phyloP scores from a whole-genome alignment of 2,113 vertebrate species.

The Cettia cetti region DNA sequence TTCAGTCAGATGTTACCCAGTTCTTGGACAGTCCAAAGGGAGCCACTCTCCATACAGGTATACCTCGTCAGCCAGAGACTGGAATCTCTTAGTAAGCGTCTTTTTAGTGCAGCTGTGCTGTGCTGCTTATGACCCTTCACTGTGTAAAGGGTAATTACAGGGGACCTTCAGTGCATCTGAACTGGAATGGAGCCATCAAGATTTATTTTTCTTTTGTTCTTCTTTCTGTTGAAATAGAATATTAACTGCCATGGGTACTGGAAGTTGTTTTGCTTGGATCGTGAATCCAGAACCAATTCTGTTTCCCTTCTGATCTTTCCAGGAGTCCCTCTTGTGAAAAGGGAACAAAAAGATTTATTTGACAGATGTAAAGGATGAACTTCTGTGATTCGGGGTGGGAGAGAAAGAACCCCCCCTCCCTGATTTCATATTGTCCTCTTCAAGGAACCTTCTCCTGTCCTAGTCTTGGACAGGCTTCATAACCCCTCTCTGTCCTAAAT shows the following conservation, averaged over 20 bases:
- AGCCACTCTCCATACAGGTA: neutral
- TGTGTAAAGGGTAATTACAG: neutral
- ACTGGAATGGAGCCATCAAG: neutral
- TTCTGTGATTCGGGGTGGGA: neutral
- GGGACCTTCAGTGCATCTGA: neutral
- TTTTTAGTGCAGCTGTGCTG: neutral
- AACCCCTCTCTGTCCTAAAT: neutral
- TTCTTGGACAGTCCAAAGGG: neutral
- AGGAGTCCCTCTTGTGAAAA: neutral
- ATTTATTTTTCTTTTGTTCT: neutral
- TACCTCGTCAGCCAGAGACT: neutral
- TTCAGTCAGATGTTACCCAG: neutral
- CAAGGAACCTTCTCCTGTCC: neutral
- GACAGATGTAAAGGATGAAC: neutral
- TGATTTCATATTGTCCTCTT: neutral
- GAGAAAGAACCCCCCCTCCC: accelerated
- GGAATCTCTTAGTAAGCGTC: neutral
- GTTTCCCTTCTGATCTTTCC: neutral
- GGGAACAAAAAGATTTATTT: neutral
- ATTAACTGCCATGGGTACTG: neutral
- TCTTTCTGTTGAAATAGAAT: neutral
- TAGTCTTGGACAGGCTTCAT: neutral
- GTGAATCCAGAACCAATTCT: neutral
- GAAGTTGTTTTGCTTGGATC: neutral
- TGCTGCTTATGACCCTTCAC: neutral